These are phyloP conservation scores for Trinorchestia longiramus DNA, from an alignment of 1,140 invertebrate genomes.

Conservation along the genomic window DNA sequence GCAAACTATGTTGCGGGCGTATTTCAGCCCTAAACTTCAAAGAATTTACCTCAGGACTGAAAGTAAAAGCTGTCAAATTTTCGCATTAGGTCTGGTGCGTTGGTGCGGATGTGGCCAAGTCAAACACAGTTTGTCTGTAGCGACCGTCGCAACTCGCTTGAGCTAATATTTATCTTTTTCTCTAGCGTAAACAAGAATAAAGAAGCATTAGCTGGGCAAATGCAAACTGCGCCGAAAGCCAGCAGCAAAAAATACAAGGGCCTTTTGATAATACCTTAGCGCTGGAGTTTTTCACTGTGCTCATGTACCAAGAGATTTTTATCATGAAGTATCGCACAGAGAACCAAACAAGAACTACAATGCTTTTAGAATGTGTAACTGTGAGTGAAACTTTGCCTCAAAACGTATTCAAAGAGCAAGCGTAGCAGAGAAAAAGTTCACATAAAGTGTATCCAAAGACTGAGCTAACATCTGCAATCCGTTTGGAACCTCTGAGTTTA, in stretches of 20 bases:
- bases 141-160: conserved; percentile 16
- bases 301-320: not conserved
- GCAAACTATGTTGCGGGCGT: not conserved
- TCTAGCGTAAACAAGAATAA: conserved; percentile 48
- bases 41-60: not conserved
- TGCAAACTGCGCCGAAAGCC: conserved; percentile 32
- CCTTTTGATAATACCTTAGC: not conserved
- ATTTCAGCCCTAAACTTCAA: not conserved
- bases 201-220: conserved; percentile 40
- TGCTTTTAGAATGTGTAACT: not conserved
- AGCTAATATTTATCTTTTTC: conserved; percentile 53
- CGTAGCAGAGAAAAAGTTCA: not conserved
- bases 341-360: not conserved
- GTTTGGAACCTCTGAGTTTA: not conserved
- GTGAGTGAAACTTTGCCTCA: not conserved
- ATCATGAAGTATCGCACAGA: not conserved
- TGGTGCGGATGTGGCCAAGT: conserved; percentile 28
- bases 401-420: not conserved
- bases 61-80: not conserved
- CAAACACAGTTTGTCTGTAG: conserved; percentile 30
- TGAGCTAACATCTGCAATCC: not conserved
- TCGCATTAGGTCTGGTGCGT: conserved; percentile 16
- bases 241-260: not conserved
- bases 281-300: not conserved
- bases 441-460: not conserved